Conservation (phyloP, 2,888 invertebrate species). For the Podotricha telesiphe region DNA sequence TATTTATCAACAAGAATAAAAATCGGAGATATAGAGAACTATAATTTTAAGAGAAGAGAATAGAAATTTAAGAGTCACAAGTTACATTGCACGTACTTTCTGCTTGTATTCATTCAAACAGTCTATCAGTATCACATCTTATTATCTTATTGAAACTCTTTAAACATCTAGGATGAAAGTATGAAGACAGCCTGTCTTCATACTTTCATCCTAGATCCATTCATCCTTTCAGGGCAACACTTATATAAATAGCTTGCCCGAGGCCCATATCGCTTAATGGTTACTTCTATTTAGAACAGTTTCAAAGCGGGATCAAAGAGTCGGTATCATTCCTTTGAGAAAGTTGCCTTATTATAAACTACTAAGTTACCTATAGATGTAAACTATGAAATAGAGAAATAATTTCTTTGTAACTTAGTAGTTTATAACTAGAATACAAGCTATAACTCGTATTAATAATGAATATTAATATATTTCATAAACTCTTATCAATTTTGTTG, state of each 20-base stretch:
- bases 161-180: too few species aligned
- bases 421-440: background rate
- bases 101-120: background rate
- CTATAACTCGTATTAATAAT: background rate
- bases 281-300: conserved; percentile 31
- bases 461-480: too few species aligned
- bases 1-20: too few species aligned
- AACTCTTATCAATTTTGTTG: too few species aligned
- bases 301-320: conserved; percentile 28
- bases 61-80: background rate
- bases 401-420: background rate
- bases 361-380: background rate
- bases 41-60: too few species aligned
- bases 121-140: background rate
- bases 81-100: background rate
- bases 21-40: too few species aligned
- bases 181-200: conserved; percentile 34
- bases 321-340: conserved; percentile 22
- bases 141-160: conserved; percentile 7
- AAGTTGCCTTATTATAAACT: conserved; percentile 13
- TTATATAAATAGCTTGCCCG: conserved; percentile 37
- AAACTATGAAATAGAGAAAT: background rate
- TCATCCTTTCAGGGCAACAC: conserved; percentile 41
- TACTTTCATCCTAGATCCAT: conserved; percentile 28
- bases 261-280: conserved; percentile 34